Evolutionary conservation across 2,888 invertebrate species (phyloP).

Genomic region (Nomada lathburiana): DNA sequence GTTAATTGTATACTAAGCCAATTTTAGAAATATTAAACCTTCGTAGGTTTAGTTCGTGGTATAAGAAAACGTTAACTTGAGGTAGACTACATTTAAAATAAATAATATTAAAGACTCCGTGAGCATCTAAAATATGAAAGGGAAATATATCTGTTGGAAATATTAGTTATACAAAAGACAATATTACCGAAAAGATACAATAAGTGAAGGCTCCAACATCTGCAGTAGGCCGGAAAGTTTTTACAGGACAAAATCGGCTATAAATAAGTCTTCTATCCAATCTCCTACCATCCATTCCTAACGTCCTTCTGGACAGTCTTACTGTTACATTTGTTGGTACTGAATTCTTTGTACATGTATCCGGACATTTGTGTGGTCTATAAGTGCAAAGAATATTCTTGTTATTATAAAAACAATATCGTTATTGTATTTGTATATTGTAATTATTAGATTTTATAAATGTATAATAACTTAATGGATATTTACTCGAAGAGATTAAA

Average conservation of each 20-base stretch:
- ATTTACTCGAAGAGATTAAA: conserved; percentile 96
- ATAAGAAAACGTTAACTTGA: too few species aligned
- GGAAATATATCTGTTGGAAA: neutral
- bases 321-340: conserved; percentile 90
- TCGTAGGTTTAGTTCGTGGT: too few species aligned
- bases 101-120: too few species aligned
- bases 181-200: conserved; percentile 87
- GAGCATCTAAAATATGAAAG: too few species aligned
- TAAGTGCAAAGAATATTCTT: conserved; percentile 28
- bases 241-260: conserved; percentile 91
- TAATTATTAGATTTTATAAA: neutral
- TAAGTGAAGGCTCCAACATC: conserved; percentile 92
- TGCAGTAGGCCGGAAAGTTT: conserved; percentile 88
- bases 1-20: neutral
- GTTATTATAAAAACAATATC: neutral
- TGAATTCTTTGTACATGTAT: conserved; percentile 89
- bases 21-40: neutral
- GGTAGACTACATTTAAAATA: too few species aligned
- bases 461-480: conserved; percentile 16
- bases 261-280: conserved; percentile 93
- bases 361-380: conserved; percentile 98
- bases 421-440: too few species aligned
- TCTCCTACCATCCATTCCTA: conserved; percentile 87
- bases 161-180: conserved; percentile 3
- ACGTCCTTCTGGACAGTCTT: conserved; percentile 77